Base-by-base conservation (phyloP, 1,140 invertebrate genomes). In the Drosophila parvula region DNA sequence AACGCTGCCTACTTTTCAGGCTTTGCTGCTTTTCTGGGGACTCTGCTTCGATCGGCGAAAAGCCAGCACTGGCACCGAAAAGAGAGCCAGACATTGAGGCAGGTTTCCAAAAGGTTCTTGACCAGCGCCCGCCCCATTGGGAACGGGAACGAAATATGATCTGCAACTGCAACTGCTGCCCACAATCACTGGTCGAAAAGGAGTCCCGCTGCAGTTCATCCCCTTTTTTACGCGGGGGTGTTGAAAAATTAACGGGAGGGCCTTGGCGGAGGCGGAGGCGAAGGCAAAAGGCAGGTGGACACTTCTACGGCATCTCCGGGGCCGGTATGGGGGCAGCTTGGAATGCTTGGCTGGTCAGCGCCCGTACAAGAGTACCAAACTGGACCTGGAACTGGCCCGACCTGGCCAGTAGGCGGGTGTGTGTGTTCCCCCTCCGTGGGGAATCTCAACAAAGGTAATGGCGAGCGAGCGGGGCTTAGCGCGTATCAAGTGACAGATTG, bases 401-500 rank as follows among this genome's bases (percentile, higher is more conserved):
- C 22, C 22, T 22, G 18, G 18, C n/a, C 41, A 27, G 32, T 47
- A 51, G 55, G 59, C 18, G 30, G 38, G 44, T 65, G 45, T 58
- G 50, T 36, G 48, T 64, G 44, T 41, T 8, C 22, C 11, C 5
- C 48, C 48, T 43, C 77, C 8, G 40, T 70, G 59, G 79, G 80
- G 84, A 89, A 89, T 89, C 84, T 89, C 84, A 89, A 89, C 84
- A 89, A 56, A 65, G 68, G 68, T 71, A 71, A 71, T 71, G 28
- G 69, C 62, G 36, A 40, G 51, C 34, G 51, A 55, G 51, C 51
- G 34, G 51, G 74, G 82, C 82, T 84, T 83, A 83, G 57, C 74
- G 74, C 58, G 83, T 88, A 88, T 88, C 84, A 75, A 81, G 84
- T 89, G 84, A 88, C 83, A 88, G 83, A 88, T 88, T 84, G 84